A percentile compares a stretch with the other conserved stretches of the same genome.
Conservation (phyloP, 37 sponge, comb jelly and placozoan genomes). For the Ephydatia muelleri region DNA sequence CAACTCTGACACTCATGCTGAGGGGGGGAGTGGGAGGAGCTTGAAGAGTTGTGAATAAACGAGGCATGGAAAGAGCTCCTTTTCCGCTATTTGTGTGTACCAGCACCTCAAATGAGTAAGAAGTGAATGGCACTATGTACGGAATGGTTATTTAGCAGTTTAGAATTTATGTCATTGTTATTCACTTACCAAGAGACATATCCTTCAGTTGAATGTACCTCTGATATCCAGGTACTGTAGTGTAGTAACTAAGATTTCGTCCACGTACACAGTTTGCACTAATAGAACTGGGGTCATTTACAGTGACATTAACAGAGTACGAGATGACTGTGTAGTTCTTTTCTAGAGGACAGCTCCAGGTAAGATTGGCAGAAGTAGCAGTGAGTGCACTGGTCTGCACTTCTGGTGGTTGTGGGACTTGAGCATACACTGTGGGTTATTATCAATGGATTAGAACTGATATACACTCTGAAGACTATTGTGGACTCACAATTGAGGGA, state of each 20-base stretch:
- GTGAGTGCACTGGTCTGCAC: not conserved
- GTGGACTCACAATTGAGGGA: not conserved
- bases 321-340: not conserved
- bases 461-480: not conserved
- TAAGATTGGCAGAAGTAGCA: not conserved
- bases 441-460: not conserved
- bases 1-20: not conserved
- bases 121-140: not conserved
- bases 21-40: not conserved
- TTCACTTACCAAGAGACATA: not conserved
- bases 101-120: not conserved
- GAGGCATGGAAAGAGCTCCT: not conserved
- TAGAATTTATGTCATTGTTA: not conserved
- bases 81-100: not conserved
- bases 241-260: not conserved
- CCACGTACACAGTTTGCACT: not conserved
- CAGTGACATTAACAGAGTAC: not conserved
- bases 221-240: not conserved
- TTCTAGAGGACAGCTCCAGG: not conserved
- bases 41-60: not conserved
- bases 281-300: not conserved
- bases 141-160: not conserved
- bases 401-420: not conserved
- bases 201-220: not conserved
- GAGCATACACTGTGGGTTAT: not conserved